Evolutionary conservation across 2,113 vertebrate genomes (phyloP).

Genomic region (Cettia cetti): DNA sequence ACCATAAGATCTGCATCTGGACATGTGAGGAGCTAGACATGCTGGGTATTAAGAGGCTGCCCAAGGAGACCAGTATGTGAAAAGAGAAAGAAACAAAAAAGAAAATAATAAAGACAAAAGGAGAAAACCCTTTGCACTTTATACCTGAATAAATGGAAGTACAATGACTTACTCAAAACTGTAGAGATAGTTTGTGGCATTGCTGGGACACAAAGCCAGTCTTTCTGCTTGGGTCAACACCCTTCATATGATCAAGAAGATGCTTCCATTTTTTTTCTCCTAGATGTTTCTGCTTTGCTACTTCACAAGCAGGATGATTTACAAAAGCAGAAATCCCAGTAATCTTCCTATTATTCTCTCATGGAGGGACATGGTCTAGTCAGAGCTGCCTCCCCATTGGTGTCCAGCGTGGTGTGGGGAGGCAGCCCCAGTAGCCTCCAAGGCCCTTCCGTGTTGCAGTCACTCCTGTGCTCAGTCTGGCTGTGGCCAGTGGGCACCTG

Average conservation of each 20-base stretch:
- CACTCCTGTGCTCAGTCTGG: neutral
- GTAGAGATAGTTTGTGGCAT: neutral
- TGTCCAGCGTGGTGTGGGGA: neutral
- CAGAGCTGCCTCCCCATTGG: neutral
- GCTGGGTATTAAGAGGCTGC: neutral
- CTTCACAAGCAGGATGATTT: neutral
- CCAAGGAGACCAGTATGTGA: neutral
- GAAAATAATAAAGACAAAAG: neutral
- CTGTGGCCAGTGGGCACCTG: accelerated
- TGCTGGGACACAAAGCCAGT: neutral
- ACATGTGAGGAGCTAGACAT: neutral
- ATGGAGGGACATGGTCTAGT: neutral
- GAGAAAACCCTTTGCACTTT: neutral
- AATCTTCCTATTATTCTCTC: neutral
- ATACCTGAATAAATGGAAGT: neutral
- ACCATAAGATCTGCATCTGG: neutral
- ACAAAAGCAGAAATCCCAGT: neutral
- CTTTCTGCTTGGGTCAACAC: neutral
- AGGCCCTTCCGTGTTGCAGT: neutral
- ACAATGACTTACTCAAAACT: neutral
- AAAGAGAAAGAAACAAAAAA: neutral
- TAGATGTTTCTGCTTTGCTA: neutral
- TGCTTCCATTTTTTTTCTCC: neutral
- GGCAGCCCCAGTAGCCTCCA: neutral
- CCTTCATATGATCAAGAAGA: neutral